Evolutionary conservation across 2,797 vertebrate genomes (phyloP), one percentile per base, ranked within the genome.

Genomic region (Channa striata): DNA sequence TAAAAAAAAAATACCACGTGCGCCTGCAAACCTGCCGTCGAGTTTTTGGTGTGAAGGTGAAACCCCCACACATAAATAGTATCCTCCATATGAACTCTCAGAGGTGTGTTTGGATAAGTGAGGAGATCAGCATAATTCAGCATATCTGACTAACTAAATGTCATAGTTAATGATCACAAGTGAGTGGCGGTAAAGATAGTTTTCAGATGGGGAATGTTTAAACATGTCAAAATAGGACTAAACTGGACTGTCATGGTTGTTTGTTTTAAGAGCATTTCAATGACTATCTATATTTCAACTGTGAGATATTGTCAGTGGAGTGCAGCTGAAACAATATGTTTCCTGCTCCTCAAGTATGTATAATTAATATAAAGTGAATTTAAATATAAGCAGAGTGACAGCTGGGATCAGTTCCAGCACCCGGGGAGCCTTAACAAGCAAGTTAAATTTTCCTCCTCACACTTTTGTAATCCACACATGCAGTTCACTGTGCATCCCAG

Each of bases 31-130:
- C 56, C 52, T 64, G 77, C 73, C 60, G 72, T 53, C 73, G 66
- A 58, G 47, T 59, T 61, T 68, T 60, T 12, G 40, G 78, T 69
- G 77, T 86, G 88, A 91, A 89, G 87, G 87, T 89, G 85, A 89
- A 84, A 81, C 72, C 34, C 60, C 66, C 46, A 43, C 53, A 52
- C 14, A 7, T 34, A 71, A 21, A n/a, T n/a, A n/a, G 57, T 1
- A 34, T 64, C 73, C 68, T 86, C 80, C 72, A 54, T 8, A 19
- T 44, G 33, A 39, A 16, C 43, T 68, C 46, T 62, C 21, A 19
- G 60, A 12, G 17, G 23, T 50, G 50, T 53, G 58, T 65, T 66
- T 60, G 20, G 36, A 48, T 14, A 12, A 30, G 51, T 36, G 20
- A 37, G 42, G 37, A 19, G 11, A 47, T 46, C 33, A 6, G 12